These are phyloP conservation scores for Drosophila parabipectinata DNA, from an alignment of 1,140 invertebrate genomes.

Conservation along the genomic window DNA sequence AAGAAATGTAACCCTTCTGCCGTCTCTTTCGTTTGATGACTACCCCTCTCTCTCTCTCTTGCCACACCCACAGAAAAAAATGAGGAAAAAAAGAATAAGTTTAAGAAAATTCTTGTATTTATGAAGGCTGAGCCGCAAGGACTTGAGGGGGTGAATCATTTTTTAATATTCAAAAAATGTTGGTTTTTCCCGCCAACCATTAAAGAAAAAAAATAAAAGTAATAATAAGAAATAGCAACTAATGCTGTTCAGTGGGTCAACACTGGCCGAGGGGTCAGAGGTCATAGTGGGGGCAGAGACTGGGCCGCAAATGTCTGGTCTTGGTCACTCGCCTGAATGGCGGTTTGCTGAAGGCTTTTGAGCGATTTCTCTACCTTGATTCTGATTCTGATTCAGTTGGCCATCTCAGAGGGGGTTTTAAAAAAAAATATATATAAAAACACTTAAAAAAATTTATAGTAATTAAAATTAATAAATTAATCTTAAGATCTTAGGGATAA, in stretches of 20 bases:
- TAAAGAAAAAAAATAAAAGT: slow-evolving; percentile 51
- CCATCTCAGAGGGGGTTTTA: neutral
- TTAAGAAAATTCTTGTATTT: slow-evolving; percentile 50
- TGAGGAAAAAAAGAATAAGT: slow-evolving; percentile 61
- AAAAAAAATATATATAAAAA: neutral
- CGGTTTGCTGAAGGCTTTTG: slow-evolving; percentile 53
- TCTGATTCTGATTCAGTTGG: slow-evolving; percentile 52
- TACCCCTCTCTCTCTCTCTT: neutral
- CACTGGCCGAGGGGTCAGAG: neutral
- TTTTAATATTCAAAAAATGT: slow-evolving; percentile 77
- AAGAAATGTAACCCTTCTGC: neutral
- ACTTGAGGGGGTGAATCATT: slow-evolving; percentile 15
- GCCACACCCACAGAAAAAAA: neutral
- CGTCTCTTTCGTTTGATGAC: slow-evolving; percentile 22
- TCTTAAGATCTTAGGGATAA: too few relatives aligned
- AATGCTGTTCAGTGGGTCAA: neutral
- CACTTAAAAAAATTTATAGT: neutral
- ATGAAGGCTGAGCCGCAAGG: neutral
- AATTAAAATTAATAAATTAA: neutral
- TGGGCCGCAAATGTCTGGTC: slow-evolving; percentile 6
- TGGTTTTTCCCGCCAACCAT: slow-evolving; percentile 48
- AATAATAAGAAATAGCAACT: neutral
- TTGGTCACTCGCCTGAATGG: slow-evolving; percentile 56
- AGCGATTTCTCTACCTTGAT: slow-evolving; percentile 42
- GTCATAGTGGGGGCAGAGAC: slow-evolving; percentile 4